Conservation (phyloP, 2,113 vertebrate genomes). For the Delphinus delphis region DNA sequence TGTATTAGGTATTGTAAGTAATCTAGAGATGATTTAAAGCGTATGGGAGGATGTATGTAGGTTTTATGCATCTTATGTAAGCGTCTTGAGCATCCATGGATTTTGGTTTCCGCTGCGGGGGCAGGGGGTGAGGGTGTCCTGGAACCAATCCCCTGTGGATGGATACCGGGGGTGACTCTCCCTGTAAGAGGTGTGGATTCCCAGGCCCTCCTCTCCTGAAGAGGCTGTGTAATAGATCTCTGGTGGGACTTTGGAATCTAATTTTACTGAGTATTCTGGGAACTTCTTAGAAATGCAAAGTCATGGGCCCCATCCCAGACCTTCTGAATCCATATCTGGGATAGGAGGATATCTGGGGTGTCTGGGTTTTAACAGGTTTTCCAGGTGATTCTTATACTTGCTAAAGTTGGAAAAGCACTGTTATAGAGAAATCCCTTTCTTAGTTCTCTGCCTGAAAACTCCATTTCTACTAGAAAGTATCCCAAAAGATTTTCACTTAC, state of each 20-base stretch:
- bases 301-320: not conserved
- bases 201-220: not conserved
- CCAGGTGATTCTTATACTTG: not conserved
- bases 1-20: not conserved
- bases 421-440: not conserved
- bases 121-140: too few relatives aligned
- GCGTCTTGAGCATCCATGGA: not conserved
- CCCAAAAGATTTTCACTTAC: not conserved
- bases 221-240: not conserved
- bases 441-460: not conserved
- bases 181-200: not conserved
- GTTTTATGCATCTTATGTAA: not conserved
- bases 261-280: not conserved
- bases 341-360: not conserved
- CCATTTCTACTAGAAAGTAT: not conserved
- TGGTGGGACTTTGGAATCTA: not conserved
- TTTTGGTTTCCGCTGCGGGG: not conserved
- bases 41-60: not conserved
- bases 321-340: not conserved
- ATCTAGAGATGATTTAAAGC: not conserved
- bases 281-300: not conserved
- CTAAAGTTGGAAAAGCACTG: not conserved
- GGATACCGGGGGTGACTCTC: rapidly evolving
- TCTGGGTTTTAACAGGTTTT: not conserved
- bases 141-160: not conserved